These are phyloP conservation scores for Poecile atricapillus DNA, from an alignment of 2,113 vertebrate species.

Conservation along the genomic window DNA sequence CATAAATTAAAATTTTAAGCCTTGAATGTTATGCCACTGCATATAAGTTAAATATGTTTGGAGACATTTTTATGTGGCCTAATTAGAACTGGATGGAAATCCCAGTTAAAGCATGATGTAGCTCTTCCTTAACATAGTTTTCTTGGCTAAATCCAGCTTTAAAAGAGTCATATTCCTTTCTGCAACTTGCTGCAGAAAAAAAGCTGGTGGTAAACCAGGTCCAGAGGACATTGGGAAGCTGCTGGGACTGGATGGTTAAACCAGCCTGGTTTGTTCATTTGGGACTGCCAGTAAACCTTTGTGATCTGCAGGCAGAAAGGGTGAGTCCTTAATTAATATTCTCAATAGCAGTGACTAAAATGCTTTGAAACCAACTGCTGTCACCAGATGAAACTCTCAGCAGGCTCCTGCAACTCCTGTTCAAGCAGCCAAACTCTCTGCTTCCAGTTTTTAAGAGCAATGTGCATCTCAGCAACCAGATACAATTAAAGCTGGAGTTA, in stretches of 20 bases:
- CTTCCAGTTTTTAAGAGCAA: background rate
- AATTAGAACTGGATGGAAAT: conserved; percentile 54
- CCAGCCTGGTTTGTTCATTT: background rate
- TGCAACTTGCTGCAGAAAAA: conserved; percentile 18
- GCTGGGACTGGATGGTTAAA: background rate
- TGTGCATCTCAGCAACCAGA: background rate
- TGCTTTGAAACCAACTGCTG: conserved; percentile 25
- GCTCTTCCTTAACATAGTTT: background rate
- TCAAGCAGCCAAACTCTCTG: background rate
- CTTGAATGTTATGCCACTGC: background rate
- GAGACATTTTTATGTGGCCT: conserved; percentile 41
- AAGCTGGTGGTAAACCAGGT: background rate
- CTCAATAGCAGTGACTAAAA: conserved; percentile 1
- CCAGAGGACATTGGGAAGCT: background rate
- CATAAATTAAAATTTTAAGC: conserved; percentile 51
- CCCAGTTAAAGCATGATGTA: conserved; percentile 16
- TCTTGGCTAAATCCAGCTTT: conserved; percentile 21
- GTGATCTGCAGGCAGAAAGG: background rate
- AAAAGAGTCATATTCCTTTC: conserved; percentile 28
- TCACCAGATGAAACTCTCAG: conserved; percentile 14
- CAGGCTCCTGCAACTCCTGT: conserved; percentile 4
- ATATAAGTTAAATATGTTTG: conserved; percentile 23
- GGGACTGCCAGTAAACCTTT: background rate
- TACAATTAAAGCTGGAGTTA: background rate
- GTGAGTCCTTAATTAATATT: background rate